phyloP scores from a whole-genome alignment of 2,888 invertebrate species.

The Drosophila subsilvestris region DNA sequence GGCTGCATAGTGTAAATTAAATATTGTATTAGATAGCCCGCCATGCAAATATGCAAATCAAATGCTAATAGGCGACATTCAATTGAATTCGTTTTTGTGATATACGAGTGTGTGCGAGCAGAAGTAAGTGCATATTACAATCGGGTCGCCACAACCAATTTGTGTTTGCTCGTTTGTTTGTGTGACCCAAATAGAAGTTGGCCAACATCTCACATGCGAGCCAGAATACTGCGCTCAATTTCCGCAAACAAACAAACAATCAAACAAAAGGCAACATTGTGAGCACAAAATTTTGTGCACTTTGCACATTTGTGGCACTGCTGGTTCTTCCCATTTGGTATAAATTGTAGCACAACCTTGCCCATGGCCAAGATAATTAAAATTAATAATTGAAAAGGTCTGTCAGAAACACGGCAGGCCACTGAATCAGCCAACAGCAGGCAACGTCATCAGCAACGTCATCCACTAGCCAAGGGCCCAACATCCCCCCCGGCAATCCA shows the following conservation, averaged over 20 bases:
- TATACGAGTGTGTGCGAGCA: conserved; percentile 4
- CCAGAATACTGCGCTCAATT: conserved; percentile 52
- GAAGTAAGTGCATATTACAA: conserved; percentile 29
- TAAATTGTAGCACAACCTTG: background rate
- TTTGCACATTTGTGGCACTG: conserved; percentile 44
- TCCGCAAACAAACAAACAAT: conserved; percentile 64
- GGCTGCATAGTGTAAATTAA: background rate
- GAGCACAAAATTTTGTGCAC: conserved; percentile 44
- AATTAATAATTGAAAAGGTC: conserved; percentile 70
- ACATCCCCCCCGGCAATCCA: conserved; percentile 12
- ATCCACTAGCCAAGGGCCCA: background rate
- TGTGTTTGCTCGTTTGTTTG: conserved; percentile 45
- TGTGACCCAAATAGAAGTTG: conserved; percentile 63
- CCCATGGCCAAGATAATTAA: conserved; percentile 52
- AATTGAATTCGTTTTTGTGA: conserved; percentile 26
- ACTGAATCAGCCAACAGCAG: background rate
- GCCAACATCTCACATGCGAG: conserved; percentile 21
- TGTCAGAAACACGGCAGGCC: conserved; percentile 17
- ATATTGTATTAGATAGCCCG: background rate
- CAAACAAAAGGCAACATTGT: conserved; percentile 41
- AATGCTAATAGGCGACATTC: conserved; percentile 32
- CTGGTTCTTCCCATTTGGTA: background rate
- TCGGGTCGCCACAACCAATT: conserved; percentile 15
- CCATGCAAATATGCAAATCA: conserved; percentile 32
- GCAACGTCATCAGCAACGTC: background rate